Percentiles rank a stretch among this genome's conserved stretches.
phyloP scores from a whole-genome alignment of 2,113 vertebrate species.

The Camelus dromedarius region DNA sequence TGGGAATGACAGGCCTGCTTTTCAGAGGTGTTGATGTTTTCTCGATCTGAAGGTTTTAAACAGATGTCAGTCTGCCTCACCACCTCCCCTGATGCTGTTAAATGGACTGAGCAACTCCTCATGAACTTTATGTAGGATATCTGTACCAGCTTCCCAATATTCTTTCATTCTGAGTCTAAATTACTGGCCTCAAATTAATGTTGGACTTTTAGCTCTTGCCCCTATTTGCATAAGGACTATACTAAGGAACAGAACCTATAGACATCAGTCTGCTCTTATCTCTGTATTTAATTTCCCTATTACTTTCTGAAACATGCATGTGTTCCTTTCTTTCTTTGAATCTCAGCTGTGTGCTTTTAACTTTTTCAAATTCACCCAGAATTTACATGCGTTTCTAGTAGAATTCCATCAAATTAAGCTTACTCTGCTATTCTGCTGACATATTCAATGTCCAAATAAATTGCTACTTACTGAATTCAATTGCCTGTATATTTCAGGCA shows the following conservation, averaged over 20 bases:
- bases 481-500: background rate
- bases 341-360: background rate
- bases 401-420: background rate
- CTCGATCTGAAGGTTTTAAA: background rate
- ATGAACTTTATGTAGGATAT: background rate
- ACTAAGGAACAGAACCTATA: background rate
- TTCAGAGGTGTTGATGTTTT: background rate
- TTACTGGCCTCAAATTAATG: background rate
- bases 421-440: background rate
- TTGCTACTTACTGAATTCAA: background rate
- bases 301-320: background rate
- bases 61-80: background rate
- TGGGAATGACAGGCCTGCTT: background rate
- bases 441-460: background rate
- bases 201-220: background rate
- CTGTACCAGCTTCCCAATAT: background rate
- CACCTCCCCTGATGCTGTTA: background rate
- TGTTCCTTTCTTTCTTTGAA: background rate
- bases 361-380: background rate
- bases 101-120: background rate
- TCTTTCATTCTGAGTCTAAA: background rate
- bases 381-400: background rate
- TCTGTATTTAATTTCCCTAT: background rate
- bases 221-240: background rate
- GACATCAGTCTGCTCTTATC: background rate